Percentiles rank a stretch among this genome's conserved stretches.
Conservation (phyloP, 2,113 vertebrate species). For the Dasypus novemcinctus region DNA sequence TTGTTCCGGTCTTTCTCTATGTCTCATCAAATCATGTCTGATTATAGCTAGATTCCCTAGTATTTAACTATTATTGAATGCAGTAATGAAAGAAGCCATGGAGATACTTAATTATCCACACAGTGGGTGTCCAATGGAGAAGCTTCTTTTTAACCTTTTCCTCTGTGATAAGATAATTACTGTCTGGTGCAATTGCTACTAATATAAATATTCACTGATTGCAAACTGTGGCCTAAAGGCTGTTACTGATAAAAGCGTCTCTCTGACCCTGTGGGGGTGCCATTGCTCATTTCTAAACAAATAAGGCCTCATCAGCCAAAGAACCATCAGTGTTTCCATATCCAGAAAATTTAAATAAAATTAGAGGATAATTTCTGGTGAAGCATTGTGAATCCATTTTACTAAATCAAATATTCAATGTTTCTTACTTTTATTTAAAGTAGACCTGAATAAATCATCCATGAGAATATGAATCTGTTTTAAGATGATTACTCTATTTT, state of each 20-base stretch:
- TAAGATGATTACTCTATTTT: constrained; percentile 47
- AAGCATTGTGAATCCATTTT: constrained; percentile 31
- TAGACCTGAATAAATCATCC: constrained; percentile 54
- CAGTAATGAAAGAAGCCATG: constrained; percentile 85
- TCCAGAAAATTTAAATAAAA: constrained; percentile 60
- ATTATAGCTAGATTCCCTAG: constrained; percentile 82
- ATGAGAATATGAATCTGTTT: constrained; percentile 22
- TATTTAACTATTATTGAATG: constrained; percentile 87
- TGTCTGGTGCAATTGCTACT: constrained; percentile 83
- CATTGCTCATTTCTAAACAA: constrained; percentile 78
- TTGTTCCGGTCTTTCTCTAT: constrained; percentile 65
- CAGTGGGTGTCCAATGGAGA: constrained; percentile 84
- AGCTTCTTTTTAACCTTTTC: constrained; percentile 86
- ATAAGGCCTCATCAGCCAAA: constrained; percentile 63
- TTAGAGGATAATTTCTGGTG: constrained; percentile 62
- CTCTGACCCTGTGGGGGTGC: constrained; percentile 58
- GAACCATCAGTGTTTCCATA: constrained; percentile 53
- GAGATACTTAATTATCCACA: constrained; percentile 88
- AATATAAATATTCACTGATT: constrained; percentile 87
- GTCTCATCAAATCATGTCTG: constrained; percentile 84
- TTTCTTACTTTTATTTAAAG: constrained; percentile 67
- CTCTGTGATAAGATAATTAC: constrained; percentile 88
- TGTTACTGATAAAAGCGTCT: constrained; percentile 74
- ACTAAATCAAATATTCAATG: constrained; percentile 56
- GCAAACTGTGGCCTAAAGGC: constrained; percentile 80